Evolutionary conservation across 2,888 invertebrate species (phyloP).

Genomic region (Myathropa florea): DNA sequence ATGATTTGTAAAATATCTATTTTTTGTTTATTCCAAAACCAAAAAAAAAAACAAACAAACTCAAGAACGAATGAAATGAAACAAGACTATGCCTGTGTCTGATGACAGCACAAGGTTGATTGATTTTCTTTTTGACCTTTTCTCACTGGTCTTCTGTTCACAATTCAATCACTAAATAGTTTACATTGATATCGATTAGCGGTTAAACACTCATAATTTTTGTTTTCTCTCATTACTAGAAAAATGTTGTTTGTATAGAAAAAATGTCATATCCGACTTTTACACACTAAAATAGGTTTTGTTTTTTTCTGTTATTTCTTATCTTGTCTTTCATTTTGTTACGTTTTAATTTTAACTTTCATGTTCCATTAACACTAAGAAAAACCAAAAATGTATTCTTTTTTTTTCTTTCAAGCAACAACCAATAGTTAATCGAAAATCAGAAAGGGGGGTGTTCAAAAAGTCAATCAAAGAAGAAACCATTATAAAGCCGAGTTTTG

Average conservation of each 20-base stretch:
- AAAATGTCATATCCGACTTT: conserved; percentile 43
- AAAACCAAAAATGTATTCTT: conserved; percentile 23
- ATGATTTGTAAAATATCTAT: conserved; percentile 43
- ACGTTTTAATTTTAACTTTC: background rate
- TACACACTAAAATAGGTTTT: conserved; percentile 41
- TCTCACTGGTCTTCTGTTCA: background rate
- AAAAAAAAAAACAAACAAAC: background rate
- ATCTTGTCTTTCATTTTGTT: background rate
- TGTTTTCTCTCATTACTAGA: conserved; percentile 33
- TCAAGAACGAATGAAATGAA: background rate
- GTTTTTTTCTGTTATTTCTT: conserved; percentile 3
- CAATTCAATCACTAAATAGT: conserved; percentile 14
- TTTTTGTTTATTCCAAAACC: conserved; percentile 15
- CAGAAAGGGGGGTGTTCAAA: background rate
- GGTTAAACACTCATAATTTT: conserved; percentile 9
- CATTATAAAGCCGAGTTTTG: conserved; percentile 59
- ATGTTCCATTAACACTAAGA: conserved; percentile 16
- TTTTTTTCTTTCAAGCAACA: conserved; percentile 48
- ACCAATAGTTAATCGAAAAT: conserved; percentile 17
- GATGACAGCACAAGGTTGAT: conserved; percentile 8
- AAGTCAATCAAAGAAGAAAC: conserved; percentile 30
- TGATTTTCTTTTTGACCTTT: conserved; percentile 2
- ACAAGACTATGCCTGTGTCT: background rate
- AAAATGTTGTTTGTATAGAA: conserved; percentile 55
- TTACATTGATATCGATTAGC: conserved; percentile 52